Evolutionary conservation across 2,797 vertebrate genomes (phyloP), one percentile per base, ranked within the genome.

Genomic region (Clarias pachynema): DNA sequence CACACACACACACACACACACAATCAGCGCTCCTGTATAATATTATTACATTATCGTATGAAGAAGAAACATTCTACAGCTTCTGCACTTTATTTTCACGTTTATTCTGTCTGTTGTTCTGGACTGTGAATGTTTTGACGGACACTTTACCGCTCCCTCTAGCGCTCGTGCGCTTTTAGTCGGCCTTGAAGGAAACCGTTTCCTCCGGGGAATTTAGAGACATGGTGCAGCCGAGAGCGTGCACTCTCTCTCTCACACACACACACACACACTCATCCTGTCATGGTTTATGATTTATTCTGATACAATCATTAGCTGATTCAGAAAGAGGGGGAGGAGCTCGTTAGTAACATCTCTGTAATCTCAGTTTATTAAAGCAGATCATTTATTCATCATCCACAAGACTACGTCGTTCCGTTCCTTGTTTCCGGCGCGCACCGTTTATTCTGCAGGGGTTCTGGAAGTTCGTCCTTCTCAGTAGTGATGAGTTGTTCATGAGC

Each of bases 1-100:
- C n/a, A n/a, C n/a, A 68, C 81, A 10, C 68, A 75, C 85, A 75
- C 44, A 49, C 44, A 49, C 44, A 49, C 44, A 49, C 40, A 53
- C 49, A 53, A 49, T 87, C 26, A 22, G 72, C 84, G 80, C 53
- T 87, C 88, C 29, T 86, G 89, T 93, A 89, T 91, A 85, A 87
- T 86, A 85, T 53, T 53, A 14, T 53, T 14, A 14, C 12, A 53
- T 53, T 53, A 53, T 53, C 2, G 3, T n/a, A 88, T 85, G 40
- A 90, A 90, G 59, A 82, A 60, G 12, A 78, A 24, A 34, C 15
- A 66, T 40, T 72, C 16, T n/a, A 77, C 40, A n/a, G 31, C 59
- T 82, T 70, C 37, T 37, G 29, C 57, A 34, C 56, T 40, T 49
- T 37, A n/a, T 57, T 56, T 83, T 14, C 44, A 53, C 15, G 60